phyloP scores from a whole-genome alignment of 2,797 vertebrate genomes.

The Kryptopterus vitreolus region DNA sequence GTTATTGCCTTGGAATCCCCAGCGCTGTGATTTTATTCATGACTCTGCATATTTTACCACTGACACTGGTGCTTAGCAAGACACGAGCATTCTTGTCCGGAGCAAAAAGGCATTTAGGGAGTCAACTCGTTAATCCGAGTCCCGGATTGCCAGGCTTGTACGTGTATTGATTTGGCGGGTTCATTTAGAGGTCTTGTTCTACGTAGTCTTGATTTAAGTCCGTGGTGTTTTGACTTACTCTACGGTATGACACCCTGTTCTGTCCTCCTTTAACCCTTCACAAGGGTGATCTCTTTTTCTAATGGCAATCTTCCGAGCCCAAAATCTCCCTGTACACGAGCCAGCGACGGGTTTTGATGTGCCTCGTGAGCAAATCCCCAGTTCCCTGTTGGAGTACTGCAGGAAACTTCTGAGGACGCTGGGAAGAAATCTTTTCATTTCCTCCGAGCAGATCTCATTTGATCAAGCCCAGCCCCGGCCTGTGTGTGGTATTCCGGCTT shows the following conservation, averaged over 20 bases:
- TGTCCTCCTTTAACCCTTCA: conserved; percentile 17
- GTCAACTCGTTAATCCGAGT: neutral
- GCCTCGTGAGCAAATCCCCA: conserved; percentile 70
- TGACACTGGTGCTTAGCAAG: conserved; percentile 24
- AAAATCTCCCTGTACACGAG: conserved; percentile 53
- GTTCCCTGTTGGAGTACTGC: conserved; percentile 66
- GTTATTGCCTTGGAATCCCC: conserved; percentile 38
- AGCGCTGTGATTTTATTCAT: conserved; percentile 44
- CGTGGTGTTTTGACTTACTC: neutral
- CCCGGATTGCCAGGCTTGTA: neutral
- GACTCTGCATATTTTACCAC: conserved; percentile 20
- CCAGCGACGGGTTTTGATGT: conserved; percentile 58
- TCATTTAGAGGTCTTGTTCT: neutral
- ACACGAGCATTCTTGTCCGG: conserved; percentile 22
- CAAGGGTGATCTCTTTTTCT: conserved; percentile 47
- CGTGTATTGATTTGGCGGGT: conserved; percentile 12
- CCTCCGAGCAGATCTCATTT: conserved; percentile 76
- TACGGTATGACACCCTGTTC: neutral
- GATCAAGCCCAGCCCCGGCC: conserved; percentile 69
- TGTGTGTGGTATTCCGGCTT: conserved; percentile 74
- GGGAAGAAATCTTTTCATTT: conserved; percentile 78
- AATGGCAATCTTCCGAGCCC: conserved; percentile 55
- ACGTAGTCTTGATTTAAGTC: neutral
- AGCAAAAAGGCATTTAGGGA: neutral
- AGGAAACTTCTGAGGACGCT: conserved; percentile 60